A percentile compares a stretch with the other conserved stretches of the same genome.
Evolutionary conservation across 2,113 vertebrate genomes (phyloP).

Genomic region (Anolis sagrei): DNA sequence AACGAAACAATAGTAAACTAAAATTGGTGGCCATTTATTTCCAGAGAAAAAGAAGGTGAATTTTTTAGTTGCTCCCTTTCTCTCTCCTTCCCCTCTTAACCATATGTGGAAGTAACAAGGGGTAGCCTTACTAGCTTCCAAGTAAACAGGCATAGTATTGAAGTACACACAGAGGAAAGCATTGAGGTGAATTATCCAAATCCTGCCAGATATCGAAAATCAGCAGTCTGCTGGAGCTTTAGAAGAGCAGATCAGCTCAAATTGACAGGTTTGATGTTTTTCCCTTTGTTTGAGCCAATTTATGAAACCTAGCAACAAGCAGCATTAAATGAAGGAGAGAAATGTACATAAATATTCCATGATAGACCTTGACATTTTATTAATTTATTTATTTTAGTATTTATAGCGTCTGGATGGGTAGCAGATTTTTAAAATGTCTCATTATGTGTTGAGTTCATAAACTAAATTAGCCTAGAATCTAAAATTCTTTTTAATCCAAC

Average conservation of each 20-base stretch:
- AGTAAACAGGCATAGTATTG: background rate
- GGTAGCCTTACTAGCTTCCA: background rate
- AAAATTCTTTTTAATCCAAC: conserved; percentile 23
- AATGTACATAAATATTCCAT: background rate
- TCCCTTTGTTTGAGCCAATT: conserved; percentile 3
- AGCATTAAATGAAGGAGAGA: conserved; percentile 9
- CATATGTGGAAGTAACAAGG: background rate
- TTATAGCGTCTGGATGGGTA: conserved; percentile 13
- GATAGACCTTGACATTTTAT: background rate
- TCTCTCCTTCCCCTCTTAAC: background rate
- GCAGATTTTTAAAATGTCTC: conserved; percentile 15
- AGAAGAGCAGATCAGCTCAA: background rate
- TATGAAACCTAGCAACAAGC: background rate
- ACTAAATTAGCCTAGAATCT: background rate
- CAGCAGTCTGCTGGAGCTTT: conserved; percentile 6
- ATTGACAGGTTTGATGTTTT: conserved; percentile 12
- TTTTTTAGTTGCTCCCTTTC: background rate
- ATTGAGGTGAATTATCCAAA: background rate
- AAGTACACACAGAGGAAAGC: background rate
- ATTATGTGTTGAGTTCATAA: background rate
- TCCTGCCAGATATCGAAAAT: conserved; percentile 5
- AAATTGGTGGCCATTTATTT: background rate
- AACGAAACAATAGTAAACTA: background rate
- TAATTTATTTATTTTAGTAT: background rate
- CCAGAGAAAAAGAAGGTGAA: background rate